Percentiles rank a stretch among this genome's conserved stretches.
phyloP scores from a whole-genome alignment of 2,113 vertebrate species.

The Myrmecobius fasciatus region DNA sequence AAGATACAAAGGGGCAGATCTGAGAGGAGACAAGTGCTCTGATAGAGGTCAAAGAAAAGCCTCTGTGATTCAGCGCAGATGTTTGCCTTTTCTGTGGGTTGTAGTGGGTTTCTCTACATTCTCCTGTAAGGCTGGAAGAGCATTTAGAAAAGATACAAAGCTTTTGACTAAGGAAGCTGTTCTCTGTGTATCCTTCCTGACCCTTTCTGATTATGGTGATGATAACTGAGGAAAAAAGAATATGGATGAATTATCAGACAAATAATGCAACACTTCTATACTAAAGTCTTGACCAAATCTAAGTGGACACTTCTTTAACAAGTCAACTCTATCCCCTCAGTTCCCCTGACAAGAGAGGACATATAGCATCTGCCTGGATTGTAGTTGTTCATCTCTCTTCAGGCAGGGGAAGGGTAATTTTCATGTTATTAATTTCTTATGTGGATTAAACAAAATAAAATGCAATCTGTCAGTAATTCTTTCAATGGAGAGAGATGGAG shows the following conservation, averaged over 20 bases:
- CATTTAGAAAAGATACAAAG: background rate
- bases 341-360: background rate
- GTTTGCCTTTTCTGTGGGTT: background rate
- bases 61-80: background rate
- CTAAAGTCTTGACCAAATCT: background rate
- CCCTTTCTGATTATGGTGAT: background rate
- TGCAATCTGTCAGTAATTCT: background rate
- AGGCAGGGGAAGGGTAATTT: background rate
- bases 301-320: background rate
- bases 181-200: background rate
- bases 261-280: background rate
- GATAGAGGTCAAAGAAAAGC: background rate
- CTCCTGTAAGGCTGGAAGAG: background rate
- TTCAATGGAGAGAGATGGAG: background rate
- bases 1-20: background rate
- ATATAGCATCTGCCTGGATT: background rate
- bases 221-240: background rate
- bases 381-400: background rate
- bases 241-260: background rate
- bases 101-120: background rate
- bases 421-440: fast-evolving
- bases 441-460: background rate
- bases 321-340: background rate
- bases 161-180: background rate
- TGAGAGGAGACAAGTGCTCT: background rate